Percentiles rank a stretch among this genome's conserved stretches.
phyloP scores from a whole-genome alignment of 2,797 vertebrate genomes.

The Euthynnus affinis region DNA sequence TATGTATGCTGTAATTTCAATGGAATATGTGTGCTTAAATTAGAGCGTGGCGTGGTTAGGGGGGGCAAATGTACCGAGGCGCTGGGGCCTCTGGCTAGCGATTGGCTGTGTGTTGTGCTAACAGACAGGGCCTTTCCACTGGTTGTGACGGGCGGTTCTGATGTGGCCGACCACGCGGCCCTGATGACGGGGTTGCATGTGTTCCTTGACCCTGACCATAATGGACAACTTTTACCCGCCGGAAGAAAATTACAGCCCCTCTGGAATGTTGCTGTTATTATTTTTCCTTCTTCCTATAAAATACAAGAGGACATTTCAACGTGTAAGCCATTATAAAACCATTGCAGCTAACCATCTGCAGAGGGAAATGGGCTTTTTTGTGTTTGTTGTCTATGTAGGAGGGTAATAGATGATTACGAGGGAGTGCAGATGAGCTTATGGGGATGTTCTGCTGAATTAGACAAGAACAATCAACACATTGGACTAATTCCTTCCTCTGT shows the following conservation, averaged over 20 bases:
- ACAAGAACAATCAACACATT: conserved; percentile 75
- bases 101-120: conserved; percentile 84
- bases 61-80: conserved; percentile 79
- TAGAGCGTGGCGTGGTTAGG: conserved; percentile 85
- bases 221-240: conserved; percentile 87
- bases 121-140: conserved; percentile 87
- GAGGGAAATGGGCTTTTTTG: conserved; percentile 74
- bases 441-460: conserved; percentile 70
- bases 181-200: conserved; percentile 88
- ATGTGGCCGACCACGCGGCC: conserved; percentile 85
- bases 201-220: conserved; percentile 90
- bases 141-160: conserved; percentile 83
- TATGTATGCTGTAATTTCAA: conserved; percentile 86
- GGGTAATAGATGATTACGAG: conserved; percentile 70
- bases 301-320: conserved; percentile 81
- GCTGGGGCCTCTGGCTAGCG: conserved; percentile 74
- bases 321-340: conserved; percentile 78
- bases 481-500: conserved; percentile 74
- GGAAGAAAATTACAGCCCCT: conserved; percentile 90
- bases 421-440: conserved; percentile 66
- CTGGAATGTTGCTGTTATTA: conserved; percentile 89
- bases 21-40: conserved; percentile 86
- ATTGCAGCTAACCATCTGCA: conserved; percentile 61
- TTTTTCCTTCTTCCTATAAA: conserved; percentile 86
- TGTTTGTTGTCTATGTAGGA: conserved; percentile 69